These are phyloP conservation scores for Dynastes maya DNA, from an alignment of 2,888 invertebrate species.

Conservation along the genomic window DNA sequence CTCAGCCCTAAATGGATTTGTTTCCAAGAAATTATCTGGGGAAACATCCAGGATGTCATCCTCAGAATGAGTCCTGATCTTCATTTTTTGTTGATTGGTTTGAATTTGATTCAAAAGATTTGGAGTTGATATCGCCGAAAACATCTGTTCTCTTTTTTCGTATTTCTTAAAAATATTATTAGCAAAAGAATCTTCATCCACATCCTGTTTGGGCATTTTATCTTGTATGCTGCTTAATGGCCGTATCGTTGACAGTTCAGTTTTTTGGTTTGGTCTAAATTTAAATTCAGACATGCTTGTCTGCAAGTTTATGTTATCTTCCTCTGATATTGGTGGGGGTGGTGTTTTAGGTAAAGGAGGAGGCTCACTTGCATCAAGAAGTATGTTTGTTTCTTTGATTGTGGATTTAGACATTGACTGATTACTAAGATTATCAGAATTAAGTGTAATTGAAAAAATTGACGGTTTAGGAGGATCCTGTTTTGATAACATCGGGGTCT, in stretches of 20 bases:
- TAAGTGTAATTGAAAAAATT: constrained; percentile 23
- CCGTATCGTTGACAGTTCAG: not conserved
- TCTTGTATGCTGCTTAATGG: not conserved
- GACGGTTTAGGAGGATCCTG: not conserved
- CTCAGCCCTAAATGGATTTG: constrained; percentile 45
- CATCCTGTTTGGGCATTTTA: not conserved
- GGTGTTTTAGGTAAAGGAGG: constrained; percentile 49
- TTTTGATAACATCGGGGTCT: not conserved
- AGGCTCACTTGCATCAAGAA: not conserved
- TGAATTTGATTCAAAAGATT: constrained; percentile 33
- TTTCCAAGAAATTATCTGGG: constrained; percentile 40
- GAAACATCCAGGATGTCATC: constrained; percentile 40
- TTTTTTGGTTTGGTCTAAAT: not conserved
- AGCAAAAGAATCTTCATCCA: constrained; percentile 36
- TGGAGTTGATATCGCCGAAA: constrained; percentile 37
- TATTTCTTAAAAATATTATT: constrained; percentile 49
- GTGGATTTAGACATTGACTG: not conserved
- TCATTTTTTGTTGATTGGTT: not conserved
- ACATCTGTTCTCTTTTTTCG: constrained; percentile 39
- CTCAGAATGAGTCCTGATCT: constrained; percentile 27
- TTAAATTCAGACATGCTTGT: not conserved
- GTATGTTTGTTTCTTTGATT: not conserved
- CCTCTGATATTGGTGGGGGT: constrained; percentile 12
- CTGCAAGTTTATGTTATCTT: not conserved
- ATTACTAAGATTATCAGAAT: not conserved